Evolutionary conservation across 2,113 vertebrate genomes (phyloP), one percentile per base, ranked within the genome.

Genomic region (Pelvicachromis taeniatus): DNA sequence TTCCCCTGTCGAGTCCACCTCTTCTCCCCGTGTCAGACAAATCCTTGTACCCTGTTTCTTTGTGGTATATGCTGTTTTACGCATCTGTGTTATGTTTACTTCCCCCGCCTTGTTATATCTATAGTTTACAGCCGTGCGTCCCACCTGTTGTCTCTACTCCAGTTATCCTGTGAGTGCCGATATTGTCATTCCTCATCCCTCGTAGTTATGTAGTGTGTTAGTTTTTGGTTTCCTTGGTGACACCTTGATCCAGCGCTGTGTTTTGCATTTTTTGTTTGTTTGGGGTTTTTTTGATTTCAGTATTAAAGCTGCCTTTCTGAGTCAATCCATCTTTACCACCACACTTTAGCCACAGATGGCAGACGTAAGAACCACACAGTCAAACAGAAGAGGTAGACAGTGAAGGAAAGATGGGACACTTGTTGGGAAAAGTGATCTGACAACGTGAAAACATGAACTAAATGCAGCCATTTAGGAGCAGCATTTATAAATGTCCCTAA

Each of bases 241-340:
- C 59, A 63, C n/a, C 59, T 63, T 63, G 19, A 63, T 63, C 59
- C 59, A 38, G 59, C 19, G 1, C 59, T 63, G 59, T 33, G 38
- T 63, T 63, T 63, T 7, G 59, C 26, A 33, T 33, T 33, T 63
- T 63, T 63, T 63, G 19, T 63, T 19, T 38, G 31, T 63, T 63
- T 33, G 35, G n/a, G 38, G 19, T 65, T 65, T 65, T 65, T 65
- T 38, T 38, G 33, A 65, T 33, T 38, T 65, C 33, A 65, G 59
- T 19, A 65, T 65, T 65, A 65, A 21, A 38, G 38, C 19, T 38
- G 19, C 33, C 38, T 65, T 65, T 65, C 59, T 65, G 19, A 65
- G 33, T 38, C 59, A 65, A 65, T 65, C 33, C 33, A 33, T 63
- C 19, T 63, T 63, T 38, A 21, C 59, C 59, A 8, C 2, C 59